Percentiles rank a stretch among this genome's conserved stretches.
phyloP scores from a whole-genome alignment of 2,797 vertebrate genomes.

The Phoebastria nigripes region DNA sequence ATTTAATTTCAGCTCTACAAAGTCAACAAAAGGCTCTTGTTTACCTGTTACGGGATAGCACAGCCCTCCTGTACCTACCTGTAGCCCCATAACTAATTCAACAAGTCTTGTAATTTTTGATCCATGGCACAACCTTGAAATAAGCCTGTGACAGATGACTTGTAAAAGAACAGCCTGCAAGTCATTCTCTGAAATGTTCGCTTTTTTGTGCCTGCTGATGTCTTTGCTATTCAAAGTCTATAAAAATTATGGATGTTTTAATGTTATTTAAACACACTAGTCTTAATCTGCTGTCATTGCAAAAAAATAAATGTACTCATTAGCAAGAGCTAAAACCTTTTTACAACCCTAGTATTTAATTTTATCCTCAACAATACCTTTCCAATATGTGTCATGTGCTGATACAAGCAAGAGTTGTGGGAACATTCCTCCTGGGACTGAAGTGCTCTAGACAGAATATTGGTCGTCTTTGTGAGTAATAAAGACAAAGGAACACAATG shows the following conservation, averaged over 20 bases:
- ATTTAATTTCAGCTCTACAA: not conserved
- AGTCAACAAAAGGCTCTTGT: not conserved
- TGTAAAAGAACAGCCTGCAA: not conserved
- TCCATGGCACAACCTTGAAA: not conserved
- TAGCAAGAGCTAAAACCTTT: conserved; percentile 25
- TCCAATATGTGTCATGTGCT: conserved; percentile 5
- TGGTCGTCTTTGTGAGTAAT: not conserved
- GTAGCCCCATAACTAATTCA: not conserved
- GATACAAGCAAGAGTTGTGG: conserved; percentile 16
- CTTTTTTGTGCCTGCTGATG: not conserved
- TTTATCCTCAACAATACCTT: conserved; percentile 12
- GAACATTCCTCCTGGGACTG: not conserved
- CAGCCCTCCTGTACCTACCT: not conserved
- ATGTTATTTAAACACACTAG: conserved; percentile 27
- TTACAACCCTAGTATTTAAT: not conserved
- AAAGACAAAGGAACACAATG: conserved; percentile 11
- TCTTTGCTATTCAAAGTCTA: not conserved
- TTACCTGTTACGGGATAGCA: not conserved
- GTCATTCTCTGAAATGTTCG: not conserved
- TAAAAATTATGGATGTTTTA: conserved; percentile 19
- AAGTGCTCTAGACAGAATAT: not conserved
- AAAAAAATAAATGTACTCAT: not conserved
- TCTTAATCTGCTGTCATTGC: conserved; percentile 5
- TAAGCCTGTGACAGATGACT: not conserved
- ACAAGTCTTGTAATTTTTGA: not conserved